Conservation (phyloP, 2,888 invertebrate species). For the Caenorhabditis sp. region DNA sequence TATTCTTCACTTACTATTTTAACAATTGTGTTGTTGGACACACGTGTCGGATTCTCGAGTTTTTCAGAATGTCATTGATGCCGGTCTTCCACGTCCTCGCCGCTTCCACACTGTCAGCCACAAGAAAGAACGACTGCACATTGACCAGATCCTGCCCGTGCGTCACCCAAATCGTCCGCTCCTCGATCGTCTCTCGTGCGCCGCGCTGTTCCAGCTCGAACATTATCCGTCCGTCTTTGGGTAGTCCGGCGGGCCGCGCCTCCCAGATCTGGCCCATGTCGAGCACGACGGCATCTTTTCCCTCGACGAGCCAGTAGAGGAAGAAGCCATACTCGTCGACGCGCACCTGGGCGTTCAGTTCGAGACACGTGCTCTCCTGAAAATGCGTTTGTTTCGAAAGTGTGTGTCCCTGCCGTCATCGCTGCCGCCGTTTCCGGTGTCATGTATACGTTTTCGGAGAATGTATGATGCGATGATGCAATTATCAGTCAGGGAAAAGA, state of each 20-base stretch:
- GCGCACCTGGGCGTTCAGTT: constrained; percentile 80
- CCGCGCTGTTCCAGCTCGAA: constrained; percentile 87
- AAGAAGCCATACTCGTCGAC: constrained; percentile 82
- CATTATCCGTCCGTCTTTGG: constrained; percentile 87
- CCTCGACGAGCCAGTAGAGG: constrained; percentile 82
- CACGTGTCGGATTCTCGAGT: constrained; percentile 90
- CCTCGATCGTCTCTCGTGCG: constrained; percentile 86
- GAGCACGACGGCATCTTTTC: constrained; percentile 94
- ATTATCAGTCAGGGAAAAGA: constrained; percentile 2
- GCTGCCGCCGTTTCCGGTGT: neutral
- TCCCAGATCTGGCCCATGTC: constrained; percentile 88
- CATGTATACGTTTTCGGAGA: neutral
- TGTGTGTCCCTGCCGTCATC: no score
- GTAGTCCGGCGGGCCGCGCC: constrained; percentile 70
- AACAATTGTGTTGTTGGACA: constrained; percentile 94
- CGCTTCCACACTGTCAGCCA: constrained; percentile 92
- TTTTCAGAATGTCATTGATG: constrained; percentile 91
- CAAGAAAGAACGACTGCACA: constrained; percentile 96
- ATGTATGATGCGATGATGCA: constrained; percentile 26
- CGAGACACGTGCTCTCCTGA: constrained; percentile 73
- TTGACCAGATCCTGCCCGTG: constrained; percentile 99
- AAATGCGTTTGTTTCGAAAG: no score
- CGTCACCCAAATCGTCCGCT: constrained; percentile 95
- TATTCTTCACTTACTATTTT: constrained; percentile 91
- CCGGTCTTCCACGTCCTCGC: constrained; percentile 96